Evolutionary conservation across 2,888 invertebrate genomes (phyloP).

Genomic region (Stenodera caucasica): DNA sequence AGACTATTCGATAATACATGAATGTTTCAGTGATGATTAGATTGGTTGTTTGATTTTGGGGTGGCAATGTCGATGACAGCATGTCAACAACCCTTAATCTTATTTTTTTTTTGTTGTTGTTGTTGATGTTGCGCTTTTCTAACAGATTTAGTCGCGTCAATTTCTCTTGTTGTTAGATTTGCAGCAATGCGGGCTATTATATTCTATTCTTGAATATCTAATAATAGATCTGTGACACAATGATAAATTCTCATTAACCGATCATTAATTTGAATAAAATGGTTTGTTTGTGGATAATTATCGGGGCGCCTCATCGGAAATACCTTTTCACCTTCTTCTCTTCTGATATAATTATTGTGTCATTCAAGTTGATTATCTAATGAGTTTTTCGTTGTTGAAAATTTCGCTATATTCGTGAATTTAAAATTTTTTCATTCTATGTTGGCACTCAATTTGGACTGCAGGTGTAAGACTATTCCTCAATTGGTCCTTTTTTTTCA

Average conservation of each 20-base stretch:
- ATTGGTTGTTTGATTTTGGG: too few species aligned
- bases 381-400: not conserved
- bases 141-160: not conserved
- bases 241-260: too few species aligned
- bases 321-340: too few species aligned
- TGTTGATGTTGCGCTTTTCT: too few species aligned
- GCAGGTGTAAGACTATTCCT: not conserved
- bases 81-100: slow-evolving; percentile 7
- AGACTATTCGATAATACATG: not conserved
- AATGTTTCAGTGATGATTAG: not conserved
- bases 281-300: too few species aligned
- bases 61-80: not conserved
- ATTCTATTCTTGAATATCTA: too few species aligned
- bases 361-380: not conserved
- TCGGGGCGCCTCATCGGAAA: too few species aligned
- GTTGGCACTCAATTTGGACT: not conserved
- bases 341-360: too few species aligned
- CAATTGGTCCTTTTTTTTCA: not conserved
- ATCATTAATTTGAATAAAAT: too few species aligned
- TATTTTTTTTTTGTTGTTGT: not conserved
- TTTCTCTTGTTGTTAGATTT: too few species aligned
- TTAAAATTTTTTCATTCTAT: not conserved
- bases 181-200: too few species aligned
- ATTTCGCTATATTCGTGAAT: not conserved
- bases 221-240: too few species aligned